Conservation (phyloP, 2,888 invertebrate species). For the Chelonus formosanus region DNA sequence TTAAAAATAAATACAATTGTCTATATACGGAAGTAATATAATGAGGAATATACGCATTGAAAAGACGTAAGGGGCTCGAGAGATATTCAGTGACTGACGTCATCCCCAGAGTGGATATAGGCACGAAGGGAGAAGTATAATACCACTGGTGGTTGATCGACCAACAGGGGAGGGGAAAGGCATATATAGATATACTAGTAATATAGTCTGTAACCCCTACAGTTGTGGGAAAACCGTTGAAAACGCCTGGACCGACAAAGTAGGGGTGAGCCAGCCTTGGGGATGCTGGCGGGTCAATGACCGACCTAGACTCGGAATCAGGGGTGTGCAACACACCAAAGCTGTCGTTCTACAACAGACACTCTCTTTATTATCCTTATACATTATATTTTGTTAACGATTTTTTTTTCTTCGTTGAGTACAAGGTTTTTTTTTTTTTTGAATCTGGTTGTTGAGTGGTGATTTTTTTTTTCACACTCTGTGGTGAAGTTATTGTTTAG, state of each 20-base stretch:
- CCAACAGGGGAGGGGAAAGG: conserved; percentile 1
- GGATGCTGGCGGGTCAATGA: conserved; percentile 58
- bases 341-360: not conserved
- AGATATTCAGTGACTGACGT: conserved; percentile 31
- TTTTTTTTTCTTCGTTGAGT: not conserved
- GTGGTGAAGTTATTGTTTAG: too few relatives aligned
- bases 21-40: too few relatives aligned
- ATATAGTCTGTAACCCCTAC: conserved; percentile 24
- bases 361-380: too few relatives aligned
- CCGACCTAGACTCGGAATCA: conserved; percentile 65
- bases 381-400: too few relatives aligned
- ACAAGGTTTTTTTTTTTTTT: too few relatives aligned
- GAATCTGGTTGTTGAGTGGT: too few relatives aligned
- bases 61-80: conserved; percentile 18
- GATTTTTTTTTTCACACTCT: too few relatives aligned
- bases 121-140: conserved; percentile 9
- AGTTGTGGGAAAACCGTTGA: conserved; percentile 15
- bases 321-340: conserved; percentile 57
- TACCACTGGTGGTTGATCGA: conserved; percentile 16
- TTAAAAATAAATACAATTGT: too few relatives aligned
- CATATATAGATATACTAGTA: conserved; percentile 17
- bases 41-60: not conserved
- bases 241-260: not conserved
- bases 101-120: conserved; percentile 14
- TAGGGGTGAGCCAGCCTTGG: conserved; percentile 27